Conservation (phyloP, 2,888 invertebrate genomes). For the Caenorhabditis sp. region DNA sequence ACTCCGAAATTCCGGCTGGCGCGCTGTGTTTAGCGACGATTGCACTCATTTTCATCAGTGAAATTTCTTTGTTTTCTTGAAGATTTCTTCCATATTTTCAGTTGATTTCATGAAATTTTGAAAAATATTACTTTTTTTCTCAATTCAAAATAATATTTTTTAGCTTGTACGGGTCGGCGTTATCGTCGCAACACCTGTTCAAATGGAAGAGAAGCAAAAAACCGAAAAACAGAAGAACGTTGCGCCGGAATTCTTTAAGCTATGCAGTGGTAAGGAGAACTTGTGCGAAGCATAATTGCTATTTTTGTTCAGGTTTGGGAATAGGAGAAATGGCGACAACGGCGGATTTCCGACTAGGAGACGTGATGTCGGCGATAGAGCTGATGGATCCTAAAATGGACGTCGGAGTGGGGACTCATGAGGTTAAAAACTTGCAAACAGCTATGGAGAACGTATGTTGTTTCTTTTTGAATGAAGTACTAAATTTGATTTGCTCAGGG, state of each 20-base stretch:
- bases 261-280: slow-evolving; percentile 38
- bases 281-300: background rate
- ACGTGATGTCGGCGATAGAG: slow-evolving; percentile 99
- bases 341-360: slow-evolving; percentile 87
- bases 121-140: too few species aligned
- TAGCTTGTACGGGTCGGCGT: slow-evolving; percentile 46
- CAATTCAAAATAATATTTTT: slow-evolving; percentile 7
- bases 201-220: slow-evolving; percentile 8
- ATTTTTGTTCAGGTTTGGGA: slow-evolving; percentile 64
- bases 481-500: slow-evolving; percentile 31
- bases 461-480: background rate
- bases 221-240: slow-evolving; percentile 20
- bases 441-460: slow-evolving; percentile 25
- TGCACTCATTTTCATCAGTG: background rate
- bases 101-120: too few species aligned
- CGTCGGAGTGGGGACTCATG: slow-evolving; percentile 92
- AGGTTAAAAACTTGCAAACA: slow-evolving; percentile 11
- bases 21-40: slow-evolving; percentile 34
- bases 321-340: slow-evolving; percentile 63
- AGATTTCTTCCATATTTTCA: too few species aligned
- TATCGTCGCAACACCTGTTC: slow-evolving; percentile 12
- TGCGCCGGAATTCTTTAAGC: slow-evolving; percentile 37
- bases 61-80: background rate
- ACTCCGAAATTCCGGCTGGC: slow-evolving; percentile 31
- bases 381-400: slow-evolving; percentile 99